Conservation (phyloP, 1,140 invertebrate genomes). For the Dendroctonus valens region DNA sequence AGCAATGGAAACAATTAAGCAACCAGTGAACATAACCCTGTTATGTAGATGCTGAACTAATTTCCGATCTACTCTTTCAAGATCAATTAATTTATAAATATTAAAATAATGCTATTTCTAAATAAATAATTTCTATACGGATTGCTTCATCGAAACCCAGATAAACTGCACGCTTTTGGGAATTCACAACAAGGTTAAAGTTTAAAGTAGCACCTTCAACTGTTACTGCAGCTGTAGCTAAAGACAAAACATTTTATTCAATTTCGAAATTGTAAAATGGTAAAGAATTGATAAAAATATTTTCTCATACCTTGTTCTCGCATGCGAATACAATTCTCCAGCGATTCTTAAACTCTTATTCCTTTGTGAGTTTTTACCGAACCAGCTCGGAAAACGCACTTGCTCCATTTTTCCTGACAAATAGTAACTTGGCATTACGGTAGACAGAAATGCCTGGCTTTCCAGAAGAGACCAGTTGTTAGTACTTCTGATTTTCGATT, state of each 20-base stretch:
- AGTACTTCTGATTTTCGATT: constrained; percentile 72
- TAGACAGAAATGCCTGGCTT: constrained; percentile 86
- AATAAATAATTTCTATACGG: too few species aligned
- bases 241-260: background rate
- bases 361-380: constrained; percentile 89
- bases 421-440: constrained; percentile 83
- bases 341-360: constrained; percentile 80
- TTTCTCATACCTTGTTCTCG: constrained; percentile 64
- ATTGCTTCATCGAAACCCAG: too few species aligned
- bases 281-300: background rate
- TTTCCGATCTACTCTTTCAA: too few species aligned
- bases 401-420: constrained; percentile 72
- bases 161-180: too few species aligned
- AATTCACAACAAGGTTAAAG: too few species aligned
- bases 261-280: background rate
- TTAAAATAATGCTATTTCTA: too few species aligned
- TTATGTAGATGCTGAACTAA: too few species aligned
- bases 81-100: too few species aligned
- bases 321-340: constrained; percentile 80
- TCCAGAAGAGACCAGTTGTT: constrained; percentile 91
- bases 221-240: too few species aligned
- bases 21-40: constrained; percentile 6
- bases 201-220: too few species aligned
- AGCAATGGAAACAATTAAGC: constrained; percentile 7
- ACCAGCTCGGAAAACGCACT: constrained; percentile 91